These are phyloP conservation scores for Danaus plexippus DNA, from an alignment of 1,140 invertebrate genomes.

Conservation along the genomic window DNA sequence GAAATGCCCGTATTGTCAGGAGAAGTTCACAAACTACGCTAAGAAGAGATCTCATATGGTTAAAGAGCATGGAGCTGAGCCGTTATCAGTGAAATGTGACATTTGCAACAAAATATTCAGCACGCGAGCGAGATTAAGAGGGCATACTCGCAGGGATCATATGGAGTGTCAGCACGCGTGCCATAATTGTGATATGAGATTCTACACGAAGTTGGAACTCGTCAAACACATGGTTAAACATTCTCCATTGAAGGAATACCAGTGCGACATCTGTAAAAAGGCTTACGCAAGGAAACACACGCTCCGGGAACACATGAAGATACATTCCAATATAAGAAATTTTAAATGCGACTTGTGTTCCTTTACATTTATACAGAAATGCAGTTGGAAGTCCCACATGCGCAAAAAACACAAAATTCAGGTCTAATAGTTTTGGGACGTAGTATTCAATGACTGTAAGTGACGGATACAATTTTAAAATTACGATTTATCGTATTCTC, in stretches of 20 bases:
- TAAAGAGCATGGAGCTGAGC: conserved; percentile 18
- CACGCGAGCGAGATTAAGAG: conserved; percentile 24
- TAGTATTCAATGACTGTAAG: not conserved
- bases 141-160: conserved; percentile 37
- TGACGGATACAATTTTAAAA: not conserved
- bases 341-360: conserved; percentile 21
- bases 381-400: conserved; percentile 16
- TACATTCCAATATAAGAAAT: conserved; percentile 19
- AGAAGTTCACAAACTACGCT: conserved; percentile 34
- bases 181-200: conserved; percentile 46
- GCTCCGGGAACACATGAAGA: conserved; percentile 18
- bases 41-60: conserved; percentile 16
- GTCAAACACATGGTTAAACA: conserved; percentile 69
- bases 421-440: too few relatives aligned
- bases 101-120: conserved; percentile 45
- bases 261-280: conserved; percentile 21
- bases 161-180: conserved; percentile 54
- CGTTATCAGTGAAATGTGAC: conserved; percentile 41
- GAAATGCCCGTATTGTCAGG: conserved; percentile 27
- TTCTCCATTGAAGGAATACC: conserved; percentile 7
- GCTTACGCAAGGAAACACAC: conserved; percentile 23
- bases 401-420: conserved; percentile 18
- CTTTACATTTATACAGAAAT: conserved; percentile 19
- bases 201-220: conserved; percentile 47
- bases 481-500: not conserved